Conservation (phyloP, 1,140 invertebrate genomes). For the Diachasma alloeum region DNA sequence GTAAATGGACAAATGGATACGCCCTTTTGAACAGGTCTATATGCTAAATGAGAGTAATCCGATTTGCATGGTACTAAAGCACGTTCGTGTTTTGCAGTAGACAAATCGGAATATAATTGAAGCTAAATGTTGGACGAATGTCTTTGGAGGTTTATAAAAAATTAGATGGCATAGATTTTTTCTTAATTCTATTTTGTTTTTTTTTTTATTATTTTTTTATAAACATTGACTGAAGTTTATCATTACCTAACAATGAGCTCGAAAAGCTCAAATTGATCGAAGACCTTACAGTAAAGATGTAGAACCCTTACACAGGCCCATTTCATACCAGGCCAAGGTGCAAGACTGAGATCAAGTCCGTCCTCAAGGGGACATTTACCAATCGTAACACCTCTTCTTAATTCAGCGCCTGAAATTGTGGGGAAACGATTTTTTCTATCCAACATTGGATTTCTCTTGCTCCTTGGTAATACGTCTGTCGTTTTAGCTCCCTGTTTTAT, state of each 20-base stretch:
- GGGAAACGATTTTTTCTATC: slow-evolving; percentile 53
- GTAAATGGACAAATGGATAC: slow-evolving; percentile 39
- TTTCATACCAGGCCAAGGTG: slow-evolving; percentile 79
- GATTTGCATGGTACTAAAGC: slow-evolving; percentile 41
- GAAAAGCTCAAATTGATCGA: slow-evolving; percentile 79
- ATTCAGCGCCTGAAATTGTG: slow-evolving; percentile 58
- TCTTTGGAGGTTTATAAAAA: no score
- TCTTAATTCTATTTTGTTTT: neutral
- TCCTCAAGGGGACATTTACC: slow-evolving; percentile 59
- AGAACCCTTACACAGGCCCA: slow-evolving; percentile 82
- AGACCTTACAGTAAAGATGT: slow-evolving; percentile 84
- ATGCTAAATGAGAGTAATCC: slow-evolving; percentile 49
- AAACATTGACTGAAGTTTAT: slow-evolving; percentile 11
- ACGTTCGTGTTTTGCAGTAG: neutral
- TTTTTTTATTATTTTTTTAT: no score
- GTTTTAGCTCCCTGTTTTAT: slow-evolving; percentile 45
- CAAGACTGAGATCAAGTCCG: slow-evolving; percentile 60
- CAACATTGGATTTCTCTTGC: slow-evolving; percentile 42
- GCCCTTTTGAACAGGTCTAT: slow-evolving; percentile 30
- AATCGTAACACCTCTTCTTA: slow-evolving; percentile 49
- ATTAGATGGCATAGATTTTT: no score
- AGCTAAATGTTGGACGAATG: slow-evolving; percentile 4
- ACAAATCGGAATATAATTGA: neutral
- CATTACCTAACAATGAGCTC: slow-evolving; percentile 81
- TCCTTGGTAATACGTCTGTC: slow-evolving; percentile 37